These are phyloP conservation scores for Danaus chrysippus DNA, from an alignment of 2,888 invertebrate species.

Conservation along the genomic window DNA sequence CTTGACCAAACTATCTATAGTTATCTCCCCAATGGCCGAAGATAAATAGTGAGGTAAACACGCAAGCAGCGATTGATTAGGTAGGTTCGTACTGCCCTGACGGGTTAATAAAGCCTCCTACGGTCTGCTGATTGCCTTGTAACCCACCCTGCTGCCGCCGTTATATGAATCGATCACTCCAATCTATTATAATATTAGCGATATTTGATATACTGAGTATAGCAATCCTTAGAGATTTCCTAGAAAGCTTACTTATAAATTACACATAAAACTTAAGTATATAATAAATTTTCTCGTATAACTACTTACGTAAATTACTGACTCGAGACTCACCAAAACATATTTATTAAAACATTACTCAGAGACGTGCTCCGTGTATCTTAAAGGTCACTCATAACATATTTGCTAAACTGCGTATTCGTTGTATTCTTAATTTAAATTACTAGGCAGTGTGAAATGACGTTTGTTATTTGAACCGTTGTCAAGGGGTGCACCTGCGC, in stretches of 20 bases:
- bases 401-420: no score
- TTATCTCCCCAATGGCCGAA: constrained; percentile 73
- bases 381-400: no score
- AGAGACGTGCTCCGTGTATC: no score
- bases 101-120: constrained; percentile 74
- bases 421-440: not conserved
- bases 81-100: constrained; percentile 68
- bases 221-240: constrained; percentile 4
- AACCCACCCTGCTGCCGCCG: constrained; percentile 48
- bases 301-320: constrained; percentile 1
- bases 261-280: not conserved
- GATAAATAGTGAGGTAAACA: constrained; percentile 77
- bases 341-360: not conserved
- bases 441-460: constrained; percentile 12
- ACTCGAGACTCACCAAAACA: not conserved
- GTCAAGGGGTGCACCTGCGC: constrained; percentile 25
- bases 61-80: constrained; percentile 78
- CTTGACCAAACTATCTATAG: constrained; percentile 56
- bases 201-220: constrained; percentile 2
- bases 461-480: constrained; percentile 18
- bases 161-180: constrained; percentile 32
- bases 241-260: constrained; percentile 2
- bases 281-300: not conserved
- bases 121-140: constrained; percentile 70
- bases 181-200: constrained; percentile 51